Evolutionary conservation across 2,797 vertebrate species (phyloP).

Genomic region (Siniperca scherzeri): DNA sequence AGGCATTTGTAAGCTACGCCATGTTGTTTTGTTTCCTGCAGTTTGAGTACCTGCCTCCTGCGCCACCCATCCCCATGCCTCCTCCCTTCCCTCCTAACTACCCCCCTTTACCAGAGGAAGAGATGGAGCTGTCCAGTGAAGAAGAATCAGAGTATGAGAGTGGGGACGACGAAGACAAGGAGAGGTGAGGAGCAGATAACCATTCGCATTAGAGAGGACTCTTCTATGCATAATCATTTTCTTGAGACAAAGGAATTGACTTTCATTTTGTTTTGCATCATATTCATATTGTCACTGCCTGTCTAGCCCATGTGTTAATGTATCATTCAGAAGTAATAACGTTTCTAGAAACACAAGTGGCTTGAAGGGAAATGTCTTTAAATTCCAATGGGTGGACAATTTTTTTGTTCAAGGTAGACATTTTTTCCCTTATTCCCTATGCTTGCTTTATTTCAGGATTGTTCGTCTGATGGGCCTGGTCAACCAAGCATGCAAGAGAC

Average conservation of each 20-base stretch:
- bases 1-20: background rate
- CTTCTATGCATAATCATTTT: background rate
- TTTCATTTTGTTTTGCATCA: background rate
- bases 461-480: constrained; percentile 94
- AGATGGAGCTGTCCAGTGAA: constrained; percentile 87
- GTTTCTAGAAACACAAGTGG: background rate
- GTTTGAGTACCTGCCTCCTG: constrained; percentile 88
- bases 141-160: constrained; percentile 97
- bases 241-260: background rate
- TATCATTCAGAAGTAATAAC: constrained; percentile 14
- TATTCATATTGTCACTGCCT: too few species aligned
- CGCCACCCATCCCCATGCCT: constrained; percentile 88
- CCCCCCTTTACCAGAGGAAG: constrained; percentile 92
- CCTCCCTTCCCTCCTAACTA: constrained; percentile 92
- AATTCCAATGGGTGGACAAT: constrained; percentile 6
- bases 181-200: constrained; percentile 84
- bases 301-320: background rate
- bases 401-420: constrained; percentile 6
- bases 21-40: constrained; percentile 62
- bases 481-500: constrained; percentile 94
- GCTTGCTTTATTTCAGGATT: constrained; percentile 85
- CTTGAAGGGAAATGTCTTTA: constrained; percentile 24
- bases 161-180: constrained; percentile 92
- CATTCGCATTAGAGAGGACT: background rate
- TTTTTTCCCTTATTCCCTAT: constrained; percentile 26